These are phyloP conservation scores for Labeo rohita DNA, from an alignment of 2,113 vertebrate species.

Conservation along the genomic window DNA sequence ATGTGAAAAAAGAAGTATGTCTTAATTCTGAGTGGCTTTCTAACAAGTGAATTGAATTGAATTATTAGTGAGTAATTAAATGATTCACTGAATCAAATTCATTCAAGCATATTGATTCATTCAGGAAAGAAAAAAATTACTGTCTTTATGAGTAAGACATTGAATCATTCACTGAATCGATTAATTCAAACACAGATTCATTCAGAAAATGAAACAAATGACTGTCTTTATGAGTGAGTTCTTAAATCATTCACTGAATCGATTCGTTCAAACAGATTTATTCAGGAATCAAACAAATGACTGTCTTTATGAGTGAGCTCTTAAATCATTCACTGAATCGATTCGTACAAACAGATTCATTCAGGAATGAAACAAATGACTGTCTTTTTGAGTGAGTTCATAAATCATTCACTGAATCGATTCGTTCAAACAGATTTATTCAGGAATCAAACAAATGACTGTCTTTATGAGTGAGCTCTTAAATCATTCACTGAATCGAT, in stretches of 20 bases:
- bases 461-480: neutral
- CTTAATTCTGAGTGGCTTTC: neutral
- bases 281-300: neutral
- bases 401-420: neutral
- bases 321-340: neutral
- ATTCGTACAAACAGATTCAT: neutral
- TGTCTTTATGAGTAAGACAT: neutral
- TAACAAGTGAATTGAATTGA: neutral
- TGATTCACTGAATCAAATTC: no score
- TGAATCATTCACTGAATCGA: neutral
- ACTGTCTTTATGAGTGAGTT: neutral
- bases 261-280: neutral
- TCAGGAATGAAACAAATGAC: neutral
- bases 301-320: neutral
- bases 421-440: neutral
- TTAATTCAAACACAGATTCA: neutral
- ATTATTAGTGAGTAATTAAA: no score
- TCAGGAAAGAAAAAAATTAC: no score
- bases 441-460: no score
- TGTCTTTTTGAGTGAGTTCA: neutral
- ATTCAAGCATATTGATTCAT: no score
- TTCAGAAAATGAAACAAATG: neutral
- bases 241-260: neutral
- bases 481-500: neutral
- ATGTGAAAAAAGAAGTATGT: no score